Evolutionary conservation across 1,140 invertebrate species (phyloP), one percentile per base, ranked within the genome.

Genomic region (Drosophila virilis): DNA sequence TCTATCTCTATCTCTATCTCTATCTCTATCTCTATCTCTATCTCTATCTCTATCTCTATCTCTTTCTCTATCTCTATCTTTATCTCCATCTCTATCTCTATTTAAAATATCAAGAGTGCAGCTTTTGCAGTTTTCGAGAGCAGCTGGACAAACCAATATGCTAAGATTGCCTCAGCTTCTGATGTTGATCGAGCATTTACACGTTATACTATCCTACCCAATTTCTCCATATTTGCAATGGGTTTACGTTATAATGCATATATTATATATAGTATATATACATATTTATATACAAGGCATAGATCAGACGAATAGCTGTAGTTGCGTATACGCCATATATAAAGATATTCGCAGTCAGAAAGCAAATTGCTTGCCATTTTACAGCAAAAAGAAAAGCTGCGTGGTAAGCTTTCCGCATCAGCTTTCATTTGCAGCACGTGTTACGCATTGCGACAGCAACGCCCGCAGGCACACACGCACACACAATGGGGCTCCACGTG

Each of bases 401-500:
- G 61, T 32, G 59, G 28, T 43, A 61, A 48, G 46, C 8, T 48
- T 32, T 45, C 17, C 60, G 9, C 54, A 59, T 37, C 57, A 67
- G 52, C 69, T 59, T 51, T 67, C 70, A 85, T 68, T 67, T 68
- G 62, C 51, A 60, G 78, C 82, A 86, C 74, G 80, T 85, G 81
- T 71, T 64, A 59, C 81, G 43, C 40, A 81, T 78, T 71, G 76
- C 55, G 64, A 59, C 59, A 74, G 13, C 70, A 42, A 50, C 55
- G 37, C 35, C 64, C 46, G 35, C 64, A 65, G 35, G 22, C 22
- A 22, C 22, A 22, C 22, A 22, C 22, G 22, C 22, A 22, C 22
- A 22, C 22, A 22, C 22, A 22, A 22, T 22, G 22, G 22, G 1
- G 15, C 45, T 40, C 22, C 37, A 45, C 7, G 58, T n/a, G 10